A percentile compares a stretch with the other conserved stretches of the same genome.
Conservation (phyloP, 2,888 invertebrate genomes). For the Kryphioiulus occultus region DNA sequence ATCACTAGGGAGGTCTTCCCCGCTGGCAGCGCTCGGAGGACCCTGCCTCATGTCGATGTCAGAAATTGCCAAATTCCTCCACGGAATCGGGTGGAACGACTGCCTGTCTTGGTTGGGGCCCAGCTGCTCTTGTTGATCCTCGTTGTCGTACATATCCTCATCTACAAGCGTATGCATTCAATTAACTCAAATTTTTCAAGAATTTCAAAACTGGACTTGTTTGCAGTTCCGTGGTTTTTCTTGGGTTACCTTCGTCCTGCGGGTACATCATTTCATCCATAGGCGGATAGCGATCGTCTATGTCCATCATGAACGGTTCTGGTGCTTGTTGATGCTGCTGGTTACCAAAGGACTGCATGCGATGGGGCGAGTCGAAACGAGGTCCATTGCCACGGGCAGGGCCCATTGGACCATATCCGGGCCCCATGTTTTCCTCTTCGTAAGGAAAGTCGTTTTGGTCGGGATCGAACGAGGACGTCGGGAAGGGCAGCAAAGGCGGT, state of each 20-base stretch:
- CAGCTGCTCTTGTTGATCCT: background rate
- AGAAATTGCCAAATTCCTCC: slow-evolving; percentile 44
- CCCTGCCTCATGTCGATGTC: slow-evolving; percentile 47
- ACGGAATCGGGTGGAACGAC: slow-evolving; percentile 48
- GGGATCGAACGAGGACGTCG: slow-evolving; percentile 42
- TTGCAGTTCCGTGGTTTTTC: background rate
- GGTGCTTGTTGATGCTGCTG: background rate
- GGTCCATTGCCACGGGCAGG: background rate
- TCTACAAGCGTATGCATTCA: background rate
- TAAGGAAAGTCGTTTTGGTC: slow-evolving; percentile 26
- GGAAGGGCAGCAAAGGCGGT: slow-evolving; percentile 40
- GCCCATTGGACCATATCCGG: background rate
- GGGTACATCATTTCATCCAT: slow-evolving; percentile 19
- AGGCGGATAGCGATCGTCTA: slow-evolving; percentile 43
- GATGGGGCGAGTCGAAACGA: background rate
- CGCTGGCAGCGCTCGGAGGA: background rate
- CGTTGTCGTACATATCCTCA: background rate
- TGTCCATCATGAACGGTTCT: slow-evolving; percentile 38
- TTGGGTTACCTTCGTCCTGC: background rate
- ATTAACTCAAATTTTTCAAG: background rate
- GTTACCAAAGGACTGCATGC: background rate
- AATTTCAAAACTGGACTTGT: background rate
- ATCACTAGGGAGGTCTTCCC: background rate
- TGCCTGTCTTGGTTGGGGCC: slow-evolving; percentile 30
- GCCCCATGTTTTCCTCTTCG: slow-evolving; percentile 27